Conservation (phyloP, 2,797 vertebrate genomes). For the Cyclopterus lumpus region DNA sequence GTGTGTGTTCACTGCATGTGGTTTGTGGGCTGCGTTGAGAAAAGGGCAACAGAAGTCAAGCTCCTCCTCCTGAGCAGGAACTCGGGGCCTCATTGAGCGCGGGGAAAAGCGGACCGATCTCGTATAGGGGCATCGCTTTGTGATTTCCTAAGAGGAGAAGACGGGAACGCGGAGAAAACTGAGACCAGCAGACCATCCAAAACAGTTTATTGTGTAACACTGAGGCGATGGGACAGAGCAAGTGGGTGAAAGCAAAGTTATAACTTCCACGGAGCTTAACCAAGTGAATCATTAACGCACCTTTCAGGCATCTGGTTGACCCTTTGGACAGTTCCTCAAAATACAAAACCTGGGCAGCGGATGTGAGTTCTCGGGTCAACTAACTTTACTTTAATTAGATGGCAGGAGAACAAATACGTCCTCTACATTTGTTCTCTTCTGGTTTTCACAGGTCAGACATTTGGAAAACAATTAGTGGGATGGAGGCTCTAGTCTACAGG, state of each 20-base stretch:
- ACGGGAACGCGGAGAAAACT: background rate
- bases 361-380: background rate
- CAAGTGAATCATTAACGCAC: no score
- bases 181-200: background rate
- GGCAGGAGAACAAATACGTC: background rate
- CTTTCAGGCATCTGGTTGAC: no score
- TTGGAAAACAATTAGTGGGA: background rate
- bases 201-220: no score
- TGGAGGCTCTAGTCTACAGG: background rate
- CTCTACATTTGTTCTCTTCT: background rate
- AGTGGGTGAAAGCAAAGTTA: no score
- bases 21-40: no score
- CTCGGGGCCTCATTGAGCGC: background rate
- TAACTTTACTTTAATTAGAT: background rate
- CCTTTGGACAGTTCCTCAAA: no score
- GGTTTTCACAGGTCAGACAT: background rate
- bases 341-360: background rate
- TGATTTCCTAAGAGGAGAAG: constrained; percentile 29
- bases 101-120: constrained; percentile 36
- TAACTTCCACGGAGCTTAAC: no score
- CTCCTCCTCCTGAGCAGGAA: constrained; percentile 47
- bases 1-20: no score
- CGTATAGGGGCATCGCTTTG: no score
- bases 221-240: no score
- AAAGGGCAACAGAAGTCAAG: no score